These are phyloP conservation scores for Myoxocephalus aenaeus DNA, from an alignment of 2,797 vertebrate genomes.

Conservation along the genomic window DNA sequence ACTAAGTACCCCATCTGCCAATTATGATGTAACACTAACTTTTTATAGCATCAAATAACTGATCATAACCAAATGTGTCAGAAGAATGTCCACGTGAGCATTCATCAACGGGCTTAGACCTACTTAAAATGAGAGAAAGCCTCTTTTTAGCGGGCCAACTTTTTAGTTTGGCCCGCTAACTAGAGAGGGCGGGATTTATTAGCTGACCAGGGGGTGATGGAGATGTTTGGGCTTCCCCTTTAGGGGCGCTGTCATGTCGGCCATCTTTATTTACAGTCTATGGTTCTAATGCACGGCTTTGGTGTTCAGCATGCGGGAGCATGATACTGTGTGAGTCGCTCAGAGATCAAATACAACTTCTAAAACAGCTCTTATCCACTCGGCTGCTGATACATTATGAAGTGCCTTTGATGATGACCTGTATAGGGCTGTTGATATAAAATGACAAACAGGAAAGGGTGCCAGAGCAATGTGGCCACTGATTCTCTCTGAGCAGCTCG, in stretches of 20 bases:
- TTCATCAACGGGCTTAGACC: no score
- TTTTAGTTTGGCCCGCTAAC: not conserved
- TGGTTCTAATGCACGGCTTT: slow-evolving; percentile 22
- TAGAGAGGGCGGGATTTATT: not conserved
- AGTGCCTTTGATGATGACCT: not conserved
- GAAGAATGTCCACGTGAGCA: no score
- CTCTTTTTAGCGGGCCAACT: not conserved
- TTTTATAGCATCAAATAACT: no score
- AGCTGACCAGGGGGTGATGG: not conserved
- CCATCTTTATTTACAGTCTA: not conserved
- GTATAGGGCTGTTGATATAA: not conserved
- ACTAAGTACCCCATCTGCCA: no score
- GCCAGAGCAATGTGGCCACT: no score
- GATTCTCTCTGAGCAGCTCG: slow-evolving; percentile 43
- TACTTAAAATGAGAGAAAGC: no score
- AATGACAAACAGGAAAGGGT: not conserved
- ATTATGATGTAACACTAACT: no score
- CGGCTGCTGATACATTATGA: not conserved
- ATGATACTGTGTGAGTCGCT: slow-evolving; percentile 29
- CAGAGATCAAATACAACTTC: slow-evolving; percentile 2
- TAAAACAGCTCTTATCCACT: not conserved
- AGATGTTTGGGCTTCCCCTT: not conserved
- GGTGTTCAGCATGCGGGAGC: not conserved
- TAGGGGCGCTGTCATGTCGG: not conserved
- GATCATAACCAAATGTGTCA: no score